Evolutionary conservation across 2,113 vertebrate species (phyloP).

Genomic region (Hypomesus transpacificus): DNA sequence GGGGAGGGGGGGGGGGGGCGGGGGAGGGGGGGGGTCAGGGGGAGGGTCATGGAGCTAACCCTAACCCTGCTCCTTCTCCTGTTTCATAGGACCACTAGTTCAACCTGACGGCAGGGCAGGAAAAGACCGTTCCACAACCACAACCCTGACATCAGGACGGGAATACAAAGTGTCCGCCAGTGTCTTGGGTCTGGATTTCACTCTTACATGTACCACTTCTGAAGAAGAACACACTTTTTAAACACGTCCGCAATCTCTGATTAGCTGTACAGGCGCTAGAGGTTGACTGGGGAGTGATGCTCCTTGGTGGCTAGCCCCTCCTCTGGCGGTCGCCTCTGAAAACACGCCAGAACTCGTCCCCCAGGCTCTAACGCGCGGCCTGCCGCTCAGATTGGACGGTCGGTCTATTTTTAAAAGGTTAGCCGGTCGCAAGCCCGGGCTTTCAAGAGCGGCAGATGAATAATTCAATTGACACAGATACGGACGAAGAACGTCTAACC

Average conservation of each 20-base stretch:
- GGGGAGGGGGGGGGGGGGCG: neutral
- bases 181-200: neutral
- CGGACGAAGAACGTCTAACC: slow-evolving; percentile 53
- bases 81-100: too few species aligned
- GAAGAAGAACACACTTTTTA: neutral
- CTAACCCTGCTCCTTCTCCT: too few species aligned
- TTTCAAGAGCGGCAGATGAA: slow-evolving; percentile 53
- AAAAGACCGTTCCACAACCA: too few species aligned
- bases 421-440: slow-evolving; percentile 29
- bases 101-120: too few species aligned
- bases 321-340: slow-evolving; percentile 32
- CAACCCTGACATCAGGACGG: too few species aligned
- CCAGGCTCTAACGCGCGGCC: slow-evolving; percentile 39
- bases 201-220: too few species aligned
- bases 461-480: slow-evolving; percentile 62
- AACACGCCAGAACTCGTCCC: slow-evolving; percentile 37
- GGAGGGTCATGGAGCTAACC: too few species aligned
- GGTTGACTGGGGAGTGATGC: slow-evolving; percentile 27
- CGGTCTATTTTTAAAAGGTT: slow-evolving; percentile 55
- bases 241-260: neutral
- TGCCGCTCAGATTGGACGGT: slow-evolving; percentile 52
- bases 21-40: neutral
- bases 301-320: slow-evolving; percentile 29
- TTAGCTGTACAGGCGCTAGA: neutral
- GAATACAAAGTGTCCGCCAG: neutral